These are phyloP conservation scores for Eristalis arbustorum DNA, from an alignment of 2,888 invertebrate genomes.

Conservation along the genomic window DNA sequence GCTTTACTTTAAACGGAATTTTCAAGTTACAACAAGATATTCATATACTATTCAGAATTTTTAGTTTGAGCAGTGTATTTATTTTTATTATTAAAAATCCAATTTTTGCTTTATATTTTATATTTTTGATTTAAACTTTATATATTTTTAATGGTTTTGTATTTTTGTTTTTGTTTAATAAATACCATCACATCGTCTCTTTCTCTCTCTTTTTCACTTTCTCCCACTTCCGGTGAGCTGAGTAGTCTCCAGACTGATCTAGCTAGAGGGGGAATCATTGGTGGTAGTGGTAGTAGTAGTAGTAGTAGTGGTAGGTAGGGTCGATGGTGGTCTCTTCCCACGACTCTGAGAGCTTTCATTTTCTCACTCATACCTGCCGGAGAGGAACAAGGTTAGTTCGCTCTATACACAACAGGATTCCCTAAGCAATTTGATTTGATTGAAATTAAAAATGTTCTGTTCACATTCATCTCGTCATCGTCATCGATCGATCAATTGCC, in stretches of 20 bases:
- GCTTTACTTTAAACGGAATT: conserved; percentile 67
- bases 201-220: conserved; percentile 46
- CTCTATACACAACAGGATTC: conserved; percentile 81
- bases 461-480: conserved; percentile 60
- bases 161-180: conserved; percentile 72
- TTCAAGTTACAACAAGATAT: conserved; percentile 56
- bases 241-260: conserved; percentile 50
- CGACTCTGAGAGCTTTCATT: conserved; percentile 76
- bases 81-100: conserved; percentile 56
- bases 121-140: conserved; percentile 35
- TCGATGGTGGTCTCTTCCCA: conserved; percentile 69
- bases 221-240: conserved; percentile 47
- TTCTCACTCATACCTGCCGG: conserved; percentile 80
- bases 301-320: conserved; percentile 36
- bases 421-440: conserved; percentile 73
- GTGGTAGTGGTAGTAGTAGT: conserved; percentile 10
- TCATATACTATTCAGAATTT: conserved; percentile 41
- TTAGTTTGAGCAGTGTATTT: conserved; percentile 68
- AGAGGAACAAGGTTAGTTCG: conserved; percentile 82
- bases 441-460: conserved; percentile 64
- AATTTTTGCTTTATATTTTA: conserved; percentile 49
- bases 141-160: conserved; percentile 63
- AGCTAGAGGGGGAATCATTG: conserved; percentile 63
- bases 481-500: conserved; percentile 50
- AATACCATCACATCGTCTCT: conserved; percentile 73